Evolutionary conservation across 1,140 invertebrate species (phyloP).

Genomic region (Bombyx mori): ASM3026992v2 NC_085110.1:14426001-14426500

Average conservation of each 20-base stretch:
- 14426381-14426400: conserved; percentile 48
- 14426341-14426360: conserved; percentile 49
- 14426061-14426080: conserved; percentile 66
- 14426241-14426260: conserved; percentile 57
- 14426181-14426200: conserved; percentile 38
- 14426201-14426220: conserved; percentile 39
- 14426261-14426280: conserved; percentile 62
- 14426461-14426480: conserved; percentile 35
- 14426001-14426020: conserved; percentile 4
- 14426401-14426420: conserved; percentile 44
- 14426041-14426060: conserved; percentile 68
- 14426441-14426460: conserved; percentile 32
- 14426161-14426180: conserved; percentile 46
- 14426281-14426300: conserved; percentile 45
- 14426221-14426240: conserved; percentile 46
- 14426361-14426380: conserved; percentile 54
- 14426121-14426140: conserved; percentile 42
- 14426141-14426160: conserved; percentile 20
- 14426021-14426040: conserved; percentile 61
- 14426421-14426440: conserved; percentile 40
- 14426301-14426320: conserved; percentile 47
- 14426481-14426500: conserved; percentile 52
- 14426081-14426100: conserved; percentile 52
- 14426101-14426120: conserved; percentile 26
- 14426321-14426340: conserved; percentile 45